Base-by-base conservation (phyloP, 2,888 invertebrate genomes). In the Pycnomerus fuliginosus region DNA sequence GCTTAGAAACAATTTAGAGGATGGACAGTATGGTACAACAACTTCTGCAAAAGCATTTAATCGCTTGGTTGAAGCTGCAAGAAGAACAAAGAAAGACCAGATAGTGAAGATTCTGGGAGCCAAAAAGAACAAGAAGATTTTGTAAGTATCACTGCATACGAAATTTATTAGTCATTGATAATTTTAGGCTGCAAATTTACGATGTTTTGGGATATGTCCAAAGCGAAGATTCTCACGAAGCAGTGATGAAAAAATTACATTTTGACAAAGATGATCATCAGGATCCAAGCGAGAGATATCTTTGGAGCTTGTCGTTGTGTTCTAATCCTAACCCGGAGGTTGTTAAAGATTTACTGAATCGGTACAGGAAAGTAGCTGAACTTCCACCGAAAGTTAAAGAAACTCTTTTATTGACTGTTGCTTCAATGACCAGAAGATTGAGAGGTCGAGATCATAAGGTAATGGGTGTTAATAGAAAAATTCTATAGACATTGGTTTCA, bases 171-270 rank as follows among this genome's bases (percentile, higher is more conserved):
- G 7, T 12, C 11, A n/a, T 38, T 41, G 27, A 49, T 48, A 55
- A 53, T 52, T 74, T 3, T 62, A 81, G 77, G 48, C 72, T 75
- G 3, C 85, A 86, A 64, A 60, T 90, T 3, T 76, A 83, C 33
- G 89, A 90, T 66, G 69, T 87, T 1, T 70, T 83, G 16, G 87
- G 85, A 1, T 83, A 85, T 1, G 77, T 83, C 0, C 86, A 87
- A 62, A 88, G 87, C 0, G 61, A 73, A 2, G 77, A 79, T 2
- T 77, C 84, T 0, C 84, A 89, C 64, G 75, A 78, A 50, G 86
- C 86, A 2, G 82, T 83, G 1, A 80, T 83, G 73, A 80, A 81
- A 49, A 72, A 79, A 16, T 73, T 89, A 3, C 73, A 78, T 34
- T 77, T 80, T 38, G 72, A 75, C 7, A 74, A 78, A n/a, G 76